Evolutionary conservation across 1,140 invertebrate species (phyloP).

Genomic region (Drosophila punjabiensis): DNA sequence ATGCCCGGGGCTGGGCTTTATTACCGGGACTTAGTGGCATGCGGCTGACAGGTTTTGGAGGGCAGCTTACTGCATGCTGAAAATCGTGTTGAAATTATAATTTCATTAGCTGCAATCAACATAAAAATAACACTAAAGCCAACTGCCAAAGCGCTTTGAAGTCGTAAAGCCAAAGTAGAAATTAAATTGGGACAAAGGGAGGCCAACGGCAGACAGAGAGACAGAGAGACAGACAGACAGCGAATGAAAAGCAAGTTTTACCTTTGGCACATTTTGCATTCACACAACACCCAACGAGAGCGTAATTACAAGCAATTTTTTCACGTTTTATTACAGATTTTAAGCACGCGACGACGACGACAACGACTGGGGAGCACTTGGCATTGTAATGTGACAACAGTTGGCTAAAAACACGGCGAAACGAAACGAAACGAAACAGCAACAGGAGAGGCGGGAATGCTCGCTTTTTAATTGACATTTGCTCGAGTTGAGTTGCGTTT

Average conservation of each 20-base stretch:
- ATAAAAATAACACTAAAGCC: conserved; percentile 81
- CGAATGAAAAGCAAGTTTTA: conserved; percentile 75
- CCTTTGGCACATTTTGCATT: conserved; percentile 70
- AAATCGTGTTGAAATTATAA: conserved; percentile 76
- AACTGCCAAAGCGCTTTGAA: conserved; percentile 72
- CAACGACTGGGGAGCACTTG: conserved; percentile 59
- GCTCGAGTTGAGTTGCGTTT: conserved; percentile 68
- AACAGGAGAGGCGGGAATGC: conserved; percentile 57
- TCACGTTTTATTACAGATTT: conserved; percentile 84
- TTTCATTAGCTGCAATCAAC: conserved; percentile 83
- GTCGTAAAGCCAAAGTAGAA: conserved; percentile 77
- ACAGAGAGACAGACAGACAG: conserved; percentile 32
- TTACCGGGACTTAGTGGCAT: conserved; percentile 56
- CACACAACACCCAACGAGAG: conserved; percentile 50
- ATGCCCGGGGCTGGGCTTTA: conserved; percentile 26
- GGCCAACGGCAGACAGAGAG: background rate
- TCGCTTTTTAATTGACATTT: conserved; percentile 82
- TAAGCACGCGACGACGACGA: conserved; percentile 57
- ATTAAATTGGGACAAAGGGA: conserved; percentile 60
- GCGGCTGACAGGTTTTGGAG: conserved; percentile 34
- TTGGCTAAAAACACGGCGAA: conserved; percentile 54
- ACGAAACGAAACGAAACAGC: conserved; percentile 8
- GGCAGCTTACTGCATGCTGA: background rate
- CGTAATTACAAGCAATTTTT: conserved; percentile 83
- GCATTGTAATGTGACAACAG: conserved; percentile 79